A percentile compares a stretch with the other conserved stretches of the same genome.
Evolutionary conservation across 2,888 invertebrate species (phyloP).

Genomic region (Lacanobia wlatinum): DNA sequence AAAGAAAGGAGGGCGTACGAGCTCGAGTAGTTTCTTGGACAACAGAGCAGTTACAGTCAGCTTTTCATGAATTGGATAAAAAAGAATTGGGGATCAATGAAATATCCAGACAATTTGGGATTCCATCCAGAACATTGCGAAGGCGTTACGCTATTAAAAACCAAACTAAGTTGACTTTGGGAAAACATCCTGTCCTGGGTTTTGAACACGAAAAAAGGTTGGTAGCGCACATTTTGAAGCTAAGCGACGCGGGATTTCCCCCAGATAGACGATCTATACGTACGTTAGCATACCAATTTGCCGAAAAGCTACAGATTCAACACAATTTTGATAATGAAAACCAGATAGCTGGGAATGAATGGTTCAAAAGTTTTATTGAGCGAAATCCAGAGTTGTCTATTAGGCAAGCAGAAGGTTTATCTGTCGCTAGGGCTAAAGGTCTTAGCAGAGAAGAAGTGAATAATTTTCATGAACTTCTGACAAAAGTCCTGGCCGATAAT

Average conservation of each 20-base stretch:
- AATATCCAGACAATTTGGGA: constrained; percentile 6
- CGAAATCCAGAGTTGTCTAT: constrained; percentile 4
- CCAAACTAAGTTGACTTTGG: constrained; percentile 2
- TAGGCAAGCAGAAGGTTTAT: constrained; percentile 7
- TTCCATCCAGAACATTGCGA: constrained; percentile 2
- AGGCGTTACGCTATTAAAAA: constrained; percentile 11
- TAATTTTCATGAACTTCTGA: neutral
- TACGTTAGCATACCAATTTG: neutral
- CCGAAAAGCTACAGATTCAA: too few species aligned
- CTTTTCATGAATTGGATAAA: too few species aligned
- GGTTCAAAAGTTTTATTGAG: constrained; percentile 14
- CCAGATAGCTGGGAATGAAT: neutral
- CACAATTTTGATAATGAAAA: too few species aligned
- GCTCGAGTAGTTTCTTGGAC: too few species aligned
- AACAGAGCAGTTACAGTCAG: too few species aligned
- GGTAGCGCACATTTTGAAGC: too few species aligned
- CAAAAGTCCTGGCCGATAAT: too few species aligned
- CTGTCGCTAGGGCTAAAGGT: constrained; percentile 6
- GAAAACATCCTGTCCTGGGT: neutral
- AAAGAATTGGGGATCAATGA: neutral
- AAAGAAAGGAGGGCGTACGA: neutral
- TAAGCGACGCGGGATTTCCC: too few species aligned
- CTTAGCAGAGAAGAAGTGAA: constrained; percentile 12
- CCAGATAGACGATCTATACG: neutral
- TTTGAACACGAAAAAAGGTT: neutral